Conservation (phyloP, 2,888 invertebrate genomes). For the Pseudanteris insignis region DNA sequence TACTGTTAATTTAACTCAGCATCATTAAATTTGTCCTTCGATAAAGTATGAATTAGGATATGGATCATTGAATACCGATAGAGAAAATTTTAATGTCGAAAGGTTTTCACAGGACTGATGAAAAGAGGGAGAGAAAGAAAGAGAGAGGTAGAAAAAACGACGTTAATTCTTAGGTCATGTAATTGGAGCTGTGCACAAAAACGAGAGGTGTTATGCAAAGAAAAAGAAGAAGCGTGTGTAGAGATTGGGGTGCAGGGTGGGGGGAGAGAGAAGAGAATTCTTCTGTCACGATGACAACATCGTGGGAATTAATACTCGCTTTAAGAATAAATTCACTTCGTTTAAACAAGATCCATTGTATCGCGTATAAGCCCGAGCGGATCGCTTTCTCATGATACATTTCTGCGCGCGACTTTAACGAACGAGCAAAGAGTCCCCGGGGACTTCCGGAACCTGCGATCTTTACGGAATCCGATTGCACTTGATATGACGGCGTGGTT, state of each 20-base stretch:
- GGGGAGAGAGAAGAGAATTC: slow-evolving; percentile 48
- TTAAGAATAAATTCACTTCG: slow-evolving; percentile 28
- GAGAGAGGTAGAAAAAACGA: slow-evolving; percentile 13
- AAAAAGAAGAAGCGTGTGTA: too few species aligned
- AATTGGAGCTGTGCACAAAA: slow-evolving; percentile 41
- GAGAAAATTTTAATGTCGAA: slow-evolving; percentile 23
- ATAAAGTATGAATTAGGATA: too few species aligned
- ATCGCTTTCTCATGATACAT: slow-evolving; percentile 19
- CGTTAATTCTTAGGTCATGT: slow-evolving; percentile 32
- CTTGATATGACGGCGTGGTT: not conserved
- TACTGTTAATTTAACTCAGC: too few species aligned
- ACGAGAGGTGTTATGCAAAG: slow-evolving; percentile 49
- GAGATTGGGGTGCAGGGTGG: too few species aligned
- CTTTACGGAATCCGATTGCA: too few species aligned
- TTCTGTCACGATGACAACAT: slow-evolving; percentile 44
- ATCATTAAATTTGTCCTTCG: too few species aligned
- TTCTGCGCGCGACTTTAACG: slow-evolving; percentile 10
- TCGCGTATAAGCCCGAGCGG: slow-evolving; percentile 13
- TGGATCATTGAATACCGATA: too few species aligned
- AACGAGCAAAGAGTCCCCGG: slow-evolving; percentile 7
- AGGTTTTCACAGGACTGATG: too few species aligned
- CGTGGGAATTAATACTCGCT: slow-evolving; percentile 51
- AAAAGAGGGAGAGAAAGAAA: too few species aligned
- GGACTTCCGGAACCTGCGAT: slow-evolving; percentile 13
- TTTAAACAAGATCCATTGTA: too few species aligned